phyloP scores from a whole-genome alignment of 2,888 invertebrate genomes.

The Dexiosoma caninum region DNA sequence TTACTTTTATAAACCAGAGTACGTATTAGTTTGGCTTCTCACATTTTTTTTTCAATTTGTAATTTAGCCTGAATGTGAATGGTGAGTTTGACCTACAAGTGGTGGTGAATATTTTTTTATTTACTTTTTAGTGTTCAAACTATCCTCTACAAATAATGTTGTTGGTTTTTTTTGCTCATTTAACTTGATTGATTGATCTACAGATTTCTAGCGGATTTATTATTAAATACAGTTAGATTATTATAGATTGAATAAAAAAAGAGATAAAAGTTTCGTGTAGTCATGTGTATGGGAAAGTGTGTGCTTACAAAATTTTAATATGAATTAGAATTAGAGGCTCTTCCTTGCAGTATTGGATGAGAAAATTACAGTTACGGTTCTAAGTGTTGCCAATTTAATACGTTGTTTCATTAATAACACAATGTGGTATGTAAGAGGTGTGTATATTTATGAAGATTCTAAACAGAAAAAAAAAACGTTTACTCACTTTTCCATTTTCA shows the following conservation, averaged over 20 bases:
- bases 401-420: neutral
- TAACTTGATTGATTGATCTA: neutral
- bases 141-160: neutral
- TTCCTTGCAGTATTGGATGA: constrained; percentile 5
- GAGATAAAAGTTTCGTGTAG: neutral
- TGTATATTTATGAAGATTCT: constrained; percentile 1
- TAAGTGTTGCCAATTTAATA: constrained; percentile 9
- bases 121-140: neutral
- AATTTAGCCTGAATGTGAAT: too few species aligned
- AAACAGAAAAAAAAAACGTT: constrained; percentile 61
- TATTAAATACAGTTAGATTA: neutral
- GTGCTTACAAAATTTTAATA: neutral
- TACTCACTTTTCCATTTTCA: constrained; percentile 90
- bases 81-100: neutral
- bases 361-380: neutral
- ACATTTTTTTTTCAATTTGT: too few species aligned
- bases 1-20: neutral
- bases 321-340: neutral
- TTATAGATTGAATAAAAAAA: neutral
- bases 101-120: neutral
- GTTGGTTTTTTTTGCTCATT: neutral
- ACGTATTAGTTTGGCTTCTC: neutral
- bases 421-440: neutral
- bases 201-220: constrained; percentile 3
- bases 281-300: constrained; percentile 18